Base-by-base conservation (phyloP, 1,140 invertebrate genomes). In the Drosophila pandora region DNA sequence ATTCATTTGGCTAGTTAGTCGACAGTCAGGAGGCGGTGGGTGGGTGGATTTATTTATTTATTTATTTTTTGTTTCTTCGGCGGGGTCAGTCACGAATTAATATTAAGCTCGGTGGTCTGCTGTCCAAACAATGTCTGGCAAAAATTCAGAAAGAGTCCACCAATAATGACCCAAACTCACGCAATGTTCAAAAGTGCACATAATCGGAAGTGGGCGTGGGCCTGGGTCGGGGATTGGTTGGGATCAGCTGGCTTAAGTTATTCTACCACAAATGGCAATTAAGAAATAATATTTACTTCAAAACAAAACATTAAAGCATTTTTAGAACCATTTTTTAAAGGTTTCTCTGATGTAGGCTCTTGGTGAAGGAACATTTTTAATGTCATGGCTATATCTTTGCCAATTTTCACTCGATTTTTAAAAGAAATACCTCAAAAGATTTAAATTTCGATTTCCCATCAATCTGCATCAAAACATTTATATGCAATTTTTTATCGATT, bases 31-130 rank as follows among this genome's bases (percentile, higher is more conserved):
- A 9, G 32, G 32, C 9, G 9, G 32, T 34, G 30, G 5, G 39
- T 17, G 41, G 41, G 41, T 45, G 41, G 13, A 45, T 47, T 47
- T 47, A 9, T 23, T 47, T 47, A 22, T 21, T 47, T 47, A 21
- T 10, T 21, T 22, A 47, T 47, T 47, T 21, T 43, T 17, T 53
- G 32, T 13, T 43, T 43, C 41, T 21, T 43, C 1, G 65, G 49
- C 32, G 41, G 13, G 47, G 55, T 65, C 34, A 32, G 71, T 49
- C 72, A 68, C 84, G 74, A 81, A 85, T 85, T 85, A 81, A 87
- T 85, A 87, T 85, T 77, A 71, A 78, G 75, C 70, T 84, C 68
- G 62, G 72, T 85, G 62, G 72, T 85, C 79, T 67, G 60, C 68
- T 80, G 48, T 43, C 56, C 61, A 75, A 55, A 74, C 50, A 76